These are phyloP conservation scores for Eurystomus glaucurus DNA, from an alignment of 2,797 vertebrate genomes.

Conservation along the genomic window DNA sequence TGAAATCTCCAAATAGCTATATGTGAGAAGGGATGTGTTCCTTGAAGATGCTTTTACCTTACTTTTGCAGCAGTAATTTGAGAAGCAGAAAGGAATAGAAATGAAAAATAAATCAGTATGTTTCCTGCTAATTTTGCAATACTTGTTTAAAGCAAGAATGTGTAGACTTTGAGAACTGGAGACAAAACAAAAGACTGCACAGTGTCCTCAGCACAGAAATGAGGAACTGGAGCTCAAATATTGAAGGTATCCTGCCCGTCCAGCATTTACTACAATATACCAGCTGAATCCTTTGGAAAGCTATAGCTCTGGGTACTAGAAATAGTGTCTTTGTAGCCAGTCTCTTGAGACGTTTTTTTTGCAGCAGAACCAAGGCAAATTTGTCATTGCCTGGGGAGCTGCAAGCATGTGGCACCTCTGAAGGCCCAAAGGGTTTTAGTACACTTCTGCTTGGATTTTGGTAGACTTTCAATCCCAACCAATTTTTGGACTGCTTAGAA, in stretches of 20 bases:
- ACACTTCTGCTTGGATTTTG: neutral
- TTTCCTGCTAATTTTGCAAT: neutral
- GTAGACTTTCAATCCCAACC: neutral
- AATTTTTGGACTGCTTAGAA: neutral
- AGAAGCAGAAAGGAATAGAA: neutral
- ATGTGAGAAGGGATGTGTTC: neutral
- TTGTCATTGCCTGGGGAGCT: neutral
- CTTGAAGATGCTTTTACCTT: neutral
- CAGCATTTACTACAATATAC: fast-evolving
- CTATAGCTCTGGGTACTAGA: neutral
- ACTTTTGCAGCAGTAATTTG: neutral
- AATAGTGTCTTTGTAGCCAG: neutral
- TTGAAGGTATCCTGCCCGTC: neutral
- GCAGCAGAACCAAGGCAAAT: neutral
- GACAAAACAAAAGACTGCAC: neutral
- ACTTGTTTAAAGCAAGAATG: neutral
- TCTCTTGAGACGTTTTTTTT: neutral
- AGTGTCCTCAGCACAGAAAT: neutral
- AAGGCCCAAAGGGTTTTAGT: neutral
- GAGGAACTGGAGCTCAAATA: neutral
- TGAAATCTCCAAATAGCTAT: neutral
- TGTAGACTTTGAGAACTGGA: neutral
- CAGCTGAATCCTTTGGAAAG: neutral
- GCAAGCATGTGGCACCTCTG: neutral
- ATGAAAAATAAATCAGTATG: neutral